Conservation (phyloP, 1,140 invertebrate species). For the Adelges cooleyi region DNA sequence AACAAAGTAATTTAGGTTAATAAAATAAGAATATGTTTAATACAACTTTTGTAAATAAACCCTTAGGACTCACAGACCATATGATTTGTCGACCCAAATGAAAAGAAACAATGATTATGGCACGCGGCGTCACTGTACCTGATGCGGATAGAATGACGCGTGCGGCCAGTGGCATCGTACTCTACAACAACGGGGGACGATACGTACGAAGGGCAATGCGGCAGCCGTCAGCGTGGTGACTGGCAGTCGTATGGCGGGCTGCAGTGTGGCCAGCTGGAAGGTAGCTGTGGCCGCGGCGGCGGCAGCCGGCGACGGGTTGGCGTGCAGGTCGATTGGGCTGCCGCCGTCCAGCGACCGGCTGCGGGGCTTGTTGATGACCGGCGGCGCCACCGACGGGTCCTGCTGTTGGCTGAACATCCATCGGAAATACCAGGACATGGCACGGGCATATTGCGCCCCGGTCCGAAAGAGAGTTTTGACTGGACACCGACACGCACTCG, state of each 20-base stretch:
- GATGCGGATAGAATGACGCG: too few species aligned
- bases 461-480: too few species aligned
- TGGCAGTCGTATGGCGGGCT: background rate
- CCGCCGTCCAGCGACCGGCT: slow-evolving; percentile 56
- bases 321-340: background rate
- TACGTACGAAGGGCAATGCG: slow-evolving; percentile 17
- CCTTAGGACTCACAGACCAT: too few species aligned
- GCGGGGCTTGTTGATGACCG: slow-evolving; percentile 46
- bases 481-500: too few species aligned
- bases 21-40: too few species aligned
- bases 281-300: background rate
- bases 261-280: slow-evolving; percentile 14
- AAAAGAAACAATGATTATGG: too few species aligned
- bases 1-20: too few species aligned
- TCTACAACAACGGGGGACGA: too few species aligned
- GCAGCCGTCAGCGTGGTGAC: background rate
- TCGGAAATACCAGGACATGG: slow-evolving; percentile 56
- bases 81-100: too few species aligned
- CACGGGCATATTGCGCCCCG: slow-evolving; percentile 26
- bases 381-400: slow-evolving; percentile 40
- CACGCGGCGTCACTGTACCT: too few species aligned
- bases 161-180: too few species aligned
- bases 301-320: background rate
- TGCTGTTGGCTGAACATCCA: slow-evolving; percentile 43
- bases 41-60: too few species aligned